phyloP scores from a whole-genome alignment of 1,140 invertebrate genomes.

The Paralvinella palmiformis region DNA sequence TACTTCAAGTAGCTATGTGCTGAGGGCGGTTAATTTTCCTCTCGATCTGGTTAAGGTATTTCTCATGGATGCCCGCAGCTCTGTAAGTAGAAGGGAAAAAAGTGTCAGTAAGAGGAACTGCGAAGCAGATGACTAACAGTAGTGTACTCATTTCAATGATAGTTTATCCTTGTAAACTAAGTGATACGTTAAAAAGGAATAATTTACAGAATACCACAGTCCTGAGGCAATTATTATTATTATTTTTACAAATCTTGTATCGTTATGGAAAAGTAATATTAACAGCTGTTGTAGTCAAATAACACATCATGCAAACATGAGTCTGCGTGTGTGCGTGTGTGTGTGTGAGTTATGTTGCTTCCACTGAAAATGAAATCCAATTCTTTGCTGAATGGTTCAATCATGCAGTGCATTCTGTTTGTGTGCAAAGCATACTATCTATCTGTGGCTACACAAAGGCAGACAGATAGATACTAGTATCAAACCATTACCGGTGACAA shows the following conservation, averaged over 20 bases:
- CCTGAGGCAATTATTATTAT: too few relatives aligned
- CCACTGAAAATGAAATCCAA: not conserved
- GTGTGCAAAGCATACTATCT: not conserved
- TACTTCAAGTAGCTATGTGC: not conserved
- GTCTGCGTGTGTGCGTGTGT: not conserved
- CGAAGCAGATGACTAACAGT: not conserved
- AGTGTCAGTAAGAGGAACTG: not conserved
- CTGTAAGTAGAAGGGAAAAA: not conserved
- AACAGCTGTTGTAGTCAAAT: not conserved
- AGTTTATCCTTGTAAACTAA: too few relatives aligned
- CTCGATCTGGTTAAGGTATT: conserved; percentile 2
- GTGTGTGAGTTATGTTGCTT: not conserved
- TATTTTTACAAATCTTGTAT: too few relatives aligned
- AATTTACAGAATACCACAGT: too few relatives aligned
- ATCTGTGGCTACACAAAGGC: not conserved
- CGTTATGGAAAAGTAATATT: not conserved
- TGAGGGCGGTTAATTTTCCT: not conserved
- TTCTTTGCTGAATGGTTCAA: not conserved
- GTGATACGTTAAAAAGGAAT: too few relatives aligned
- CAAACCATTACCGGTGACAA: too few relatives aligned
- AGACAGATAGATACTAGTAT: too few relatives aligned
- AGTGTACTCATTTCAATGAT: too few relatives aligned
- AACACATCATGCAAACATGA: not conserved
- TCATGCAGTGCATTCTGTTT: not conserved
- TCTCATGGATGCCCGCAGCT: not conserved